These are phyloP conservation scores for Nomada ruficornis DNA, from an alignment of 2,888 invertebrate species.

Conservation along the genomic window DNA sequence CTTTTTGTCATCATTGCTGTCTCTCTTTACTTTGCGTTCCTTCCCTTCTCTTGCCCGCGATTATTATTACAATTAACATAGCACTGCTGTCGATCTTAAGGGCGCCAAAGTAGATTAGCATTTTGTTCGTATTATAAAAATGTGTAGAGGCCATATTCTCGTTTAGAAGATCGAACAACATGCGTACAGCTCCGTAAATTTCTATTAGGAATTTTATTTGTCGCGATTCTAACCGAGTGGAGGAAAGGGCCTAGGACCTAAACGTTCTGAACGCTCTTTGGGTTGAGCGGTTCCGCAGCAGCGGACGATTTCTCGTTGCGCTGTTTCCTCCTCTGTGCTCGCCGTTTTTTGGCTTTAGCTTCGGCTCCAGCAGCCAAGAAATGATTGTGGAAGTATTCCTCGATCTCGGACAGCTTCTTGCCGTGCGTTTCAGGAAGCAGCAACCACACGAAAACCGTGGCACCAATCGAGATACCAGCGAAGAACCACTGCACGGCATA, in stretches of 20 bases:
- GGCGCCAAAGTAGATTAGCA: slow-evolving; percentile 5
- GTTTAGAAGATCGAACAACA: slow-evolving; percentile 5
- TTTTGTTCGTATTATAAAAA: background rate
- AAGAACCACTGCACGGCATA: slow-evolving; percentile 86
- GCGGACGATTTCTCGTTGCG: slow-evolving; percentile 70
- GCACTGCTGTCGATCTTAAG: background rate
- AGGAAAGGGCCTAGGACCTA: slow-evolving; percentile 44
- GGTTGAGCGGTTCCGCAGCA: slow-evolving; percentile 76
- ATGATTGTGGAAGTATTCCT: slow-evolving; percentile 84
- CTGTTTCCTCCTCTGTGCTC: slow-evolving; percentile 66
- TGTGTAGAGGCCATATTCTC: background rate
- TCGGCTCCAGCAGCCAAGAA: slow-evolving; percentile 78
- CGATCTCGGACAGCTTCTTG: slow-evolving; percentile 84
- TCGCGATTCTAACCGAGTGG: background rate
- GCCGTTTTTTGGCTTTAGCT: slow-evolving; percentile 72
- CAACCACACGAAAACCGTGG: slow-evolving; percentile 83
- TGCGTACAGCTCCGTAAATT: slow-evolving; percentile 11
- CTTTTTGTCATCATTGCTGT: too few relatives aligned
- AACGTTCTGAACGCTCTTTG: slow-evolving; percentile 72
- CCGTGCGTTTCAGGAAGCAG: slow-evolving; percentile 85
- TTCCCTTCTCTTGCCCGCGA: background rate
- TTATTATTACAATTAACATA: too few relatives aligned
- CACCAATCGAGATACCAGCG: slow-evolving; percentile 84
- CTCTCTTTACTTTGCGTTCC: background rate
- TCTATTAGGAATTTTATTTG: background rate